phyloP scores from a whole-genome alignment of 2,888 invertebrate species.

The Andrena praecox region DNA sequence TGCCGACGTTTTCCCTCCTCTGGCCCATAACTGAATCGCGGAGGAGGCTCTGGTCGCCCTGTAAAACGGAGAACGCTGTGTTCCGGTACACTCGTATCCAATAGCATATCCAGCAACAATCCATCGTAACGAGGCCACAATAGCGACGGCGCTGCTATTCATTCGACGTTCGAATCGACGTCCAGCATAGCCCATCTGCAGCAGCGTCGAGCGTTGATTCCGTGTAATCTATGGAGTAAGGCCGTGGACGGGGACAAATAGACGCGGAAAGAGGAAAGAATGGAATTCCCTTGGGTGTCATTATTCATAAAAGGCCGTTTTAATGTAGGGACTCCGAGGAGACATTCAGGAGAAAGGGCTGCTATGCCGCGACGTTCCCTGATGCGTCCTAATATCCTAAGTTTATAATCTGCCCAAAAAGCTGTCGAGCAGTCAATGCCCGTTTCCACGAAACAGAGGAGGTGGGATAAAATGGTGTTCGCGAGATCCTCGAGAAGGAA shows the following conservation, averaged over 20 bases:
- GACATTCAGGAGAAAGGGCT: neutral
- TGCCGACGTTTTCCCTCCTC: neutral
- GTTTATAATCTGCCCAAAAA: no score
- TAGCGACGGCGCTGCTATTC: conserved; percentile 5
- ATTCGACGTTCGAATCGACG: conserved; percentile 2
- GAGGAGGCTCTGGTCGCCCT: no score
- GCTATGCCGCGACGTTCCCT: no score
- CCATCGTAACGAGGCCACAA: conserved; percentile 18
- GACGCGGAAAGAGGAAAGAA: neutral
- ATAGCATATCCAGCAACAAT: neutral
- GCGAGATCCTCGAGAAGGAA: conserved; percentile 5
- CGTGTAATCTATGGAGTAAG: conserved; percentile 9
- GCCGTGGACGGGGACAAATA: conserved; percentile 19
- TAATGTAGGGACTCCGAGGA: neutral
- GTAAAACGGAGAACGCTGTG: neutral
- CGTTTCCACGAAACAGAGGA: neutral
- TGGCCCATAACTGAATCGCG: neutral
- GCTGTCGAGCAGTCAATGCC: neutral
- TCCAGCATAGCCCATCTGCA: conserved; percentile 3
- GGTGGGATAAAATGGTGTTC: conserved; percentile 11
- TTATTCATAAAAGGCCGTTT: conserved; percentile 15
- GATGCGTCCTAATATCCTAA: no score
- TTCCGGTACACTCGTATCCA: conserved; percentile 3
- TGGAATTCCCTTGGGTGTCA: neutral
- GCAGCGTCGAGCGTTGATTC: neutral